A percentile compares a stretch with the other conserved stretches of the same genome.
Conservation (phyloP, 2,888 invertebrate genomes). For the Pachydiplax longipennis region DNA sequence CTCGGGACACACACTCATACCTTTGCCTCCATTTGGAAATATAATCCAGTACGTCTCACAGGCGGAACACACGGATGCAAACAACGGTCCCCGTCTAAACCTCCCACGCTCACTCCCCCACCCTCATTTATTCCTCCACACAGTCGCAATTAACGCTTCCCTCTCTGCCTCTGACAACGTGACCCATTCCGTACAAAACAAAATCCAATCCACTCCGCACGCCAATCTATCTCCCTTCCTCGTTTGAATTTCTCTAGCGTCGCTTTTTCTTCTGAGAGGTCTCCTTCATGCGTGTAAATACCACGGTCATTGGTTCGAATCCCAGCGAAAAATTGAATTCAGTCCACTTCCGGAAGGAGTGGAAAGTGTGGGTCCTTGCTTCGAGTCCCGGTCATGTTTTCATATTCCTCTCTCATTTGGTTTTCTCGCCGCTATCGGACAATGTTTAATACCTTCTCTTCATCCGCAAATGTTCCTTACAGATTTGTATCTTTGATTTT, state of each 20-base stretch:
- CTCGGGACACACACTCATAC: constrained; percentile 11
- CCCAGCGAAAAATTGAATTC: no score
- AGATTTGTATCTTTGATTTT: no score
- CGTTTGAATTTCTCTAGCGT: neutral
- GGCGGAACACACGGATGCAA: constrained; percentile 18
- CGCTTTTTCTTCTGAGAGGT: neutral
- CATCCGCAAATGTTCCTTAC: no score
- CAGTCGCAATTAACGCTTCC: constrained; percentile 35
- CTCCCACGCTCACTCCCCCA: neutral
- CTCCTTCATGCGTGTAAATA: no score
- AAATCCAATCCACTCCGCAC: neutral
- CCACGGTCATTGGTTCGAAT: no score
- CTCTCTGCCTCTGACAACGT: constrained; percentile 26
- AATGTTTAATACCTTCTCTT: no score
- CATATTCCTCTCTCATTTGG: no score
- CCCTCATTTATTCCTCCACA: constrained; percentile 29
- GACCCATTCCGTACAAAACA: constrained; percentile 7
- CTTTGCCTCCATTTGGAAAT: constrained; percentile 32
- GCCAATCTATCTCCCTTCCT: neutral
- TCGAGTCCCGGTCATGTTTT: no score
- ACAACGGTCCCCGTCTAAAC: neutral
- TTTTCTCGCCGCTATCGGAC: no score
- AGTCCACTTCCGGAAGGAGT: no score
- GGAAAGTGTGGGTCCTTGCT: no score
- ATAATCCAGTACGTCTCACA: constrained; percentile 36